Percentiles rank a stretch among this genome's conserved stretches.
phyloP scores from a whole-genome alignment of 1,140 invertebrate genomes.

The Frieseomelitta varia region DNA sequence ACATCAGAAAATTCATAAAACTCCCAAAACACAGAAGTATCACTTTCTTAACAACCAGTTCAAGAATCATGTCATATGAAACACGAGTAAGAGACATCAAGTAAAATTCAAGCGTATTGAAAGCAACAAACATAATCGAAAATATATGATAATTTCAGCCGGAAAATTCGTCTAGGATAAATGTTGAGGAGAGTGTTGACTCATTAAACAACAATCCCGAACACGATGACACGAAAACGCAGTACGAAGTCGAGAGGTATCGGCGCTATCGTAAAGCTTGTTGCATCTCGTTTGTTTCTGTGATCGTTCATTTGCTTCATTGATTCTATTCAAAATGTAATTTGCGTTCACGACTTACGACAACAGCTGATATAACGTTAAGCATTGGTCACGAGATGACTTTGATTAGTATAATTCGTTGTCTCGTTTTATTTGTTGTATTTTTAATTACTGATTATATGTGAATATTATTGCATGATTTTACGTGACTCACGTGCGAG shows the following conservation, averaged over 20 bases:
- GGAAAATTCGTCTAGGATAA: constrained; percentile 74
- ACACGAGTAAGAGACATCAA: not conserved
- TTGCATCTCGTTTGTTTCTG: constrained; percentile 14
- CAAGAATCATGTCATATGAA: not conserved
- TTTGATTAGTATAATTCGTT: not conserved
- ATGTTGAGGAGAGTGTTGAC: constrained; percentile 76
- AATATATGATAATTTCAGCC: constrained; percentile 75
- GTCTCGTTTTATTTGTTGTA: not conserved
- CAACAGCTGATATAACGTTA: not conserved
- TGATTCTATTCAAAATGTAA: not conserved
- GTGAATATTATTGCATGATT: constrained; percentile 4
- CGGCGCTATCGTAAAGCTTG: constrained; percentile 31
- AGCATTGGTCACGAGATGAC: not conserved
- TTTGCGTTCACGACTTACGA: not conserved
- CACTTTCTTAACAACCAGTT: not conserved
- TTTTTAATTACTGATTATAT: not conserved
- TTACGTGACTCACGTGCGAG: not conserved
- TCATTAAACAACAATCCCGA: constrained; percentile 75
- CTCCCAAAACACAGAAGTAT: not conserved
- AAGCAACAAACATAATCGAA: constrained; percentile 21
- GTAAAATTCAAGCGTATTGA: not conserved
- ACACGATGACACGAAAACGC: constrained; percentile 71
- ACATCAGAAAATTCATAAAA: not conserved
- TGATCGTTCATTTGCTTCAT: not conserved
- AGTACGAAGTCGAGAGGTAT: constrained; percentile 76